Conservation (phyloP, 1,140 invertebrate genomes). For the Nymphalis io region DNA sequence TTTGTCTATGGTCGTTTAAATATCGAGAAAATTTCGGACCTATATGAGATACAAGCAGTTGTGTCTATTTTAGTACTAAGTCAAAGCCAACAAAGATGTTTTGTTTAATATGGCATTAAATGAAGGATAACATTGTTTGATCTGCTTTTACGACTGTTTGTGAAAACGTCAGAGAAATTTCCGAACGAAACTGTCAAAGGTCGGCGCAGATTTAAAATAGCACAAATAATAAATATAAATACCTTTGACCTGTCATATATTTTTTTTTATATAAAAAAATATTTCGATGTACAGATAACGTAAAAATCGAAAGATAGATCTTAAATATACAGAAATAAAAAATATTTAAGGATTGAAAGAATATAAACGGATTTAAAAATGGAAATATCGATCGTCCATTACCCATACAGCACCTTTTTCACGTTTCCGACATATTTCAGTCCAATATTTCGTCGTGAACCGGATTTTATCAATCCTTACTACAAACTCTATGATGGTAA, state of each 20-base stretch:
- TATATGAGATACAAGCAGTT: constrained; percentile 35
- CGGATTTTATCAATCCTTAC: constrained; percentile 57
- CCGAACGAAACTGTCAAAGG: constrained; percentile 13
- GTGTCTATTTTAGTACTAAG: constrained; percentile 24
- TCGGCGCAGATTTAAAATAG: background rate
- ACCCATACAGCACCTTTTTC: constrained; percentile 51
- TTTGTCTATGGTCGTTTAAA: constrained; percentile 73
- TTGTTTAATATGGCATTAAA: constrained; percentile 54
- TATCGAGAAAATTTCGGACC: constrained; percentile 44
- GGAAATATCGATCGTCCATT: constrained; percentile 55
- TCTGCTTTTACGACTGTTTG: constrained; percentile 19
- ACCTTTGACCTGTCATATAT: background rate
- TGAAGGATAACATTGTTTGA: constrained; percentile 19
- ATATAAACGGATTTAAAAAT: constrained; percentile 48
- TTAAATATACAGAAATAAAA: background rate
- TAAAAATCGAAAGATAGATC: background rate
- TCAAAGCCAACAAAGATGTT: constrained; percentile 27
- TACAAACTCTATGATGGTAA: constrained; percentile 71
- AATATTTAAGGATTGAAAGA: constrained; percentile 28
- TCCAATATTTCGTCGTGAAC: constrained; percentile 51
- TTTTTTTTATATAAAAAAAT: background rate
- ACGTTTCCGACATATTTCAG: constrained; percentile 55
- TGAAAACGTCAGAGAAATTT: constrained; percentile 21
- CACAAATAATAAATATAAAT: constrained; percentile 11
- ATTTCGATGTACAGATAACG: background rate